Percentiles rank a stretch among this genome's conserved stretches.
Conservation (phyloP, 1,140 invertebrate species). For the Pinna nobilis region DNA sequence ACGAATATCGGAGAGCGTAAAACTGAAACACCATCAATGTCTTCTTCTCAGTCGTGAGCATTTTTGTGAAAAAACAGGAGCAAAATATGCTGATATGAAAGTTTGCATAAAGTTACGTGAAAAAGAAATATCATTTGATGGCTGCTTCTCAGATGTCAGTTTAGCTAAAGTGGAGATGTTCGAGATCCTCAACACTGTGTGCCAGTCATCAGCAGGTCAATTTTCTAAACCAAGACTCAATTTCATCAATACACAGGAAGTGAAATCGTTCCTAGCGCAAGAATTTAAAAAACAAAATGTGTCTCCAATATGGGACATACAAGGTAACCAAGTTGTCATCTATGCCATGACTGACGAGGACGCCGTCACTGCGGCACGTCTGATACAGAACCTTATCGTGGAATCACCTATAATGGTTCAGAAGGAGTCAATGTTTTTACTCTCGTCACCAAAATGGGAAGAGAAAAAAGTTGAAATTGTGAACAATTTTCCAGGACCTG, state of each 20-base stretch:
- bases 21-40: slow-evolving; percentile 28
- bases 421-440: background rate
- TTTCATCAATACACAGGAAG: slow-evolving; percentile 23
- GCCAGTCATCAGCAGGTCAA: background rate
- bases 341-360: slow-evolving; percentile 37
- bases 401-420: slow-evolving; percentile 37
- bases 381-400: slow-evolving; percentile 21
- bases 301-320: slow-evolving; percentile 40
- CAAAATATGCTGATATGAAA: slow-evolving; percentile 30
- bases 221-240: slow-evolving; percentile 14
- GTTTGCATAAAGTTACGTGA: slow-evolving; percentile 28
- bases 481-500: background rate
- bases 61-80: slow-evolving; percentile 36
- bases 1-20: slow-evolving; percentile 41
- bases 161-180: slow-evolving; percentile 29
- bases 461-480: background rate
- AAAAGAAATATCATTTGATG: slow-evolving; percentile 37
- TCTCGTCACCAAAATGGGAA: background rate
- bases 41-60: slow-evolving; percentile 22
- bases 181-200: slow-evolving; percentile 21
- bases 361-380: slow-evolving; percentile 19
- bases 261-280: slow-evolving; percentile 19
- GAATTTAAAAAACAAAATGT: slow-evolving; percentile 32
- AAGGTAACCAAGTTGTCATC: slow-evolving; percentile 18
- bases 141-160: slow-evolving; percentile 37